Evolutionary conservation across 2,888 invertebrate genomes (phyloP).

Genomic region (Teleiodes luculella): DNA sequence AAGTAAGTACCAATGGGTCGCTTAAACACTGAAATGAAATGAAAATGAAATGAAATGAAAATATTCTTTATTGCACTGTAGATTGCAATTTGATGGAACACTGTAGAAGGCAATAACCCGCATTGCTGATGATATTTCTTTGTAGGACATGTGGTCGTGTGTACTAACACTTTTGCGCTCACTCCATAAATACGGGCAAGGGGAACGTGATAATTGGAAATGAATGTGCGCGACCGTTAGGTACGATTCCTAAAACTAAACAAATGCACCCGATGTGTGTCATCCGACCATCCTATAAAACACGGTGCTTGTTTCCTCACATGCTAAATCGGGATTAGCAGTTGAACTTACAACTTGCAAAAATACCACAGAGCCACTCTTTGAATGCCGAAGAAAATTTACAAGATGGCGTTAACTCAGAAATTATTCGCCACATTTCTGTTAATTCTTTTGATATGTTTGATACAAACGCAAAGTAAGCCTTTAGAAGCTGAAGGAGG

Average conservation of each 20-base stretch:
- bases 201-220: conserved; percentile 66
- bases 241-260: conserved; percentile 67
- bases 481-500: conserved; percentile 35
- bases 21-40: too few relatives aligned
- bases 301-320: conserved; percentile 27
- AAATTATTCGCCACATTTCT: conserved; percentile 35
- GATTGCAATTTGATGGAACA: too few relatives aligned
- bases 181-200: conserved; percentile 49
- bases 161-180: background rate
- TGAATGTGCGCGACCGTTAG: conserved; percentile 64
- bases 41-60: too few relatives aligned
- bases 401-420: conserved; percentile 34
- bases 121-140: too few relatives aligned
- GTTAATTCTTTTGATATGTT: conserved; percentile 33
- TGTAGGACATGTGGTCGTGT: too few relatives aligned
- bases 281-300: conserved; percentile 64
- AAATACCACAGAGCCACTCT: background rate
- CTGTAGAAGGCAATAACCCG: too few relatives aligned
- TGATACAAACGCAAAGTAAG: conserved; percentile 34
- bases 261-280: conserved; percentile 69
- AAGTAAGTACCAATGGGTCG: too few relatives aligned
- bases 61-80: too few relatives aligned
- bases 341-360: conserved; percentile 19
- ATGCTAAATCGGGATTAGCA: conserved; percentile 52
- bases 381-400: background rate